Evolutionary conservation across 2,113 vertebrate species (phyloP).

Genomic region (Megaceryle maxima): DNA sequence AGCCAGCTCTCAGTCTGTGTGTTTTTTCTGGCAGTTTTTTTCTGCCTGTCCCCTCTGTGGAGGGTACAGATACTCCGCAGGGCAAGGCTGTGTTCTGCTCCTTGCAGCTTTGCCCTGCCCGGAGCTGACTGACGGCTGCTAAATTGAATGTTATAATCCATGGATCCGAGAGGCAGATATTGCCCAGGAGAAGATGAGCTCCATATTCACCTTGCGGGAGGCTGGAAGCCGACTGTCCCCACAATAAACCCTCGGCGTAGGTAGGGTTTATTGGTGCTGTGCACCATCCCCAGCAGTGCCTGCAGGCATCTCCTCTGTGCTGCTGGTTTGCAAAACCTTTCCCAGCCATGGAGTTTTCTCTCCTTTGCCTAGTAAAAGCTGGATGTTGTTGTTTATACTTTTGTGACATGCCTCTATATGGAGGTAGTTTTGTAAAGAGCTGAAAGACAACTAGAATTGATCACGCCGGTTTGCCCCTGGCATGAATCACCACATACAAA

Average conservation of each 20-base stretch:
- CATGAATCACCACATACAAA: constrained; percentile 10
- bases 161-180: background rate
- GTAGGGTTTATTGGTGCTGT: too few species aligned
- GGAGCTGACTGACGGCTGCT: background rate
- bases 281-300: accelerated
- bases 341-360: background rate
- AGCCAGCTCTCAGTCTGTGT: accelerated
- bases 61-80: accelerated
- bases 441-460: background rate
- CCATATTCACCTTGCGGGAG: background rate
- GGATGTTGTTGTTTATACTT: accelerated
- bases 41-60: background rate
- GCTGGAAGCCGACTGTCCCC: background rate
- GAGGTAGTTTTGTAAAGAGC: background rate
- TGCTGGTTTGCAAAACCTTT: background rate
- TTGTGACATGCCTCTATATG: background rate
- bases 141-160: background rate
- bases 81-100: background rate
- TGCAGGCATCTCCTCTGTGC: accelerated
- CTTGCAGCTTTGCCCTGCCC: background rate
- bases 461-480: background rate
- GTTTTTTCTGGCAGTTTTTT: background rate
- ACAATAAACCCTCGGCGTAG: accelerated
- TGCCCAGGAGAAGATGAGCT: background rate
- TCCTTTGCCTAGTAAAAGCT: background rate